Conservation (phyloP, 2,888 invertebrate genomes). For the Temnothorax rugatulus region DNA sequence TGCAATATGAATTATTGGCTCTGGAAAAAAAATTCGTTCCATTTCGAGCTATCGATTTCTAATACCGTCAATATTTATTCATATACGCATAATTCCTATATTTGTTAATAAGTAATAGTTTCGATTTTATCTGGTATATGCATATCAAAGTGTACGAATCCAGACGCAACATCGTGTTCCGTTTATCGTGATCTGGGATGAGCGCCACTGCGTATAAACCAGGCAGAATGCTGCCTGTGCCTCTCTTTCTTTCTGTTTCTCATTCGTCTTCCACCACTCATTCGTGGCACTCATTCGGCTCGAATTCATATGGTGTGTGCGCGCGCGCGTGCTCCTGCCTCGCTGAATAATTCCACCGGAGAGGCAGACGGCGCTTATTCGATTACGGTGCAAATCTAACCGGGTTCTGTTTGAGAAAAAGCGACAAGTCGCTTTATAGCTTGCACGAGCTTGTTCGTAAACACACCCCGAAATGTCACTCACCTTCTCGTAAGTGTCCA, state of each 20-base stretch:
- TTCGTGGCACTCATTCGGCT: slow-evolving; percentile 19
- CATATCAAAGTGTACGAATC: neutral
- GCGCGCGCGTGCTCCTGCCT: too few species aligned
- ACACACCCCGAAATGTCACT: slow-evolving; percentile 64
- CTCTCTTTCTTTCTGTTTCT: slow-evolving; percentile 10
- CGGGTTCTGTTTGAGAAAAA: slow-evolving; percentile 11
- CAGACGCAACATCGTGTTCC: slow-evolving; percentile 3
- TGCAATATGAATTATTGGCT: slow-evolving; percentile 12
- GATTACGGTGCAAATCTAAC: slow-evolving; percentile 19
- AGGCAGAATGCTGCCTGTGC: neutral
- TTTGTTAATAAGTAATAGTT: neutral
- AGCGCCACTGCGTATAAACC: slow-evolving; percentile 11
- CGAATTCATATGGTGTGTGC: slow-evolving; percentile 14
- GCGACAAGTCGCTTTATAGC: neutral
- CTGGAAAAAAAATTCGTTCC: neutral
- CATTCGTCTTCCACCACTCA: slow-evolving; percentile 22
- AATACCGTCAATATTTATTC: neutral
- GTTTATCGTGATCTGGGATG: neutral
- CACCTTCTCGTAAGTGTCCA: slow-evolving; percentile 59
- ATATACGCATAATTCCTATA: neutral
- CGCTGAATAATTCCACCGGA: slow-evolving; percentile 16
- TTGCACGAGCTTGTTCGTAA: slow-evolving; percentile 45
- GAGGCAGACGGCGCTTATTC: slow-evolving; percentile 9
- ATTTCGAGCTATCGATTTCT: slow-evolving; percentile 14
- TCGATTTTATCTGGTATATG: neutral